Conservation (phyloP, 2,888 invertebrate genomes). For the Gerris lacustris region DNA sequence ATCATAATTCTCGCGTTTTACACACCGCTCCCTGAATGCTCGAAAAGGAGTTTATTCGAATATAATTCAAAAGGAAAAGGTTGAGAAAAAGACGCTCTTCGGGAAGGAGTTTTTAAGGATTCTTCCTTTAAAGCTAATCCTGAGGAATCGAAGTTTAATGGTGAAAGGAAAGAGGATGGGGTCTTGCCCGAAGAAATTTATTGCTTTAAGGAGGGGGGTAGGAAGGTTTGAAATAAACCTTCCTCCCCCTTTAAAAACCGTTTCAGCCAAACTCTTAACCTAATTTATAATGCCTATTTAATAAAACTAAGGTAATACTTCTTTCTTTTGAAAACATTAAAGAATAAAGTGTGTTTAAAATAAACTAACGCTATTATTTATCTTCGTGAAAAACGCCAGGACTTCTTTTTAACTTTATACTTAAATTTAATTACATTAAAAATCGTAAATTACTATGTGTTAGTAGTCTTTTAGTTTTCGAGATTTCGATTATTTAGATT, state of each 20-base stretch:
- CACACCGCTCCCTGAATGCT: not conserved
- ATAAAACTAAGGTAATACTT: no score
- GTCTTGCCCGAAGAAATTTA: not conserved
- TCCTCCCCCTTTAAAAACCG: not conserved
- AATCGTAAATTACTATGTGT: no score
- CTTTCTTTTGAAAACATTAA: no score
- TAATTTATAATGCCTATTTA: no score
- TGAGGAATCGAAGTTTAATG: constrained; percentile 5
- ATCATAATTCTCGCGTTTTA: constrained; percentile 1
- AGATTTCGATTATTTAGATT: no score
- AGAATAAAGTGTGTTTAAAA: no score
- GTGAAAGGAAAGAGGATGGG: not conserved
- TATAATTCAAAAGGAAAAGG: not conserved
- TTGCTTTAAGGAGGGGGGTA: not conserved
- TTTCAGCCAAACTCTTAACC: no score
- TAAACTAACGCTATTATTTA: no score
- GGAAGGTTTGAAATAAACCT: not conserved
- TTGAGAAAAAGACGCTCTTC: not conserved
- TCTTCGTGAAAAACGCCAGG: no score
- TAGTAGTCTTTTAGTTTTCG: no score
- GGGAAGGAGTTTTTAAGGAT: not conserved
- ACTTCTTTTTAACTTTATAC: no score
- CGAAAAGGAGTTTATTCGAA: not conserved
- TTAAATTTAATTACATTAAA: no score
- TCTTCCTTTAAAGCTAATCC: constrained; percentile 3